Base-by-base conservation (phyloP, 2,113 vertebrate species). In the Gobius niger region DNA sequence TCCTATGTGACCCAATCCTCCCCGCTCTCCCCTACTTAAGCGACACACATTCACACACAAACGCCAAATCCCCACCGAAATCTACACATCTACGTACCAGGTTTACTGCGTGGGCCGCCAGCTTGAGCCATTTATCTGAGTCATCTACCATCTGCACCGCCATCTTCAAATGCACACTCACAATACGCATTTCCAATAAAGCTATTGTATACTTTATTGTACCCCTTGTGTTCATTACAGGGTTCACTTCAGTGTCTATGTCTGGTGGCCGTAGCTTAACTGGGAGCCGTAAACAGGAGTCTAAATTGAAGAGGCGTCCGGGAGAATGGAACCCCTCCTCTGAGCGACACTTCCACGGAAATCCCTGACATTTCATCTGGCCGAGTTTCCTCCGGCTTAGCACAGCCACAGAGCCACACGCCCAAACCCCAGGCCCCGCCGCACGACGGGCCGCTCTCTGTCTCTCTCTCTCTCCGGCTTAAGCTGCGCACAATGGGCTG, bases 291-390 rank as follows among this genome's bases (percentile, higher is more conserved):
- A 77, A 85, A 82, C 73, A 81, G 65, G 74, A 84, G 72, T 6
- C 70, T 89, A 87, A 92, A 88, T 65, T 44, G 64, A 87, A 82
- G 77, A 83, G 89, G 85, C 89, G 83, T 84, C 74, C 9, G 57
- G 68, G 77, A 91, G 80, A 91, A 88, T 80, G 84, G 84, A 87
- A 87, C 80, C 24, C 76, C 65, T 81, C 34, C 47, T 70, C 44
- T 84, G 88, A 92, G 64, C 87, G 85, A 88, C 87, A 80, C 63
- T 52, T 75, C 60, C 56, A 67, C 86, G 66, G 89, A 72, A 76
- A 79, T 66, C 67, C 80, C 49, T 86, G 89, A 89, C 89, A 87
- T 87, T 89, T 84, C 77, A 89, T 87, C 68, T 77, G 75, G 76
- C 62, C 71, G 72, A 83, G 75, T 73, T 70, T 82, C 72, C 62